These are phyloP conservation scores for Polypedilum pembai DNA, from an alignment of 1,140 invertebrate species.

Conservation along the genomic window DNA sequence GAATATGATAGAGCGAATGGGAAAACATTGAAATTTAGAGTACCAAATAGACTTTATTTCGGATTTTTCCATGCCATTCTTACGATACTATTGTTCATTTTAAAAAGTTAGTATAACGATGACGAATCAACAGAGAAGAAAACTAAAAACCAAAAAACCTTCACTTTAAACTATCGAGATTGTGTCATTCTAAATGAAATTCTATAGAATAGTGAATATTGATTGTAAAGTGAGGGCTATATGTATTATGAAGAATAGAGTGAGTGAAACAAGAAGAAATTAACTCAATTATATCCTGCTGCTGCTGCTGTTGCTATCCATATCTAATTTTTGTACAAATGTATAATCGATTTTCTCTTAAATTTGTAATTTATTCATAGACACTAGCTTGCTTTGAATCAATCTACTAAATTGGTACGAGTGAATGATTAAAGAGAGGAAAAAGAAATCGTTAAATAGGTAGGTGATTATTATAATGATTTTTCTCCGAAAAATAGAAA, in stretches of 20 bases:
- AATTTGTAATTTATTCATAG: not conserved
- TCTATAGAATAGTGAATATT: not conserved
- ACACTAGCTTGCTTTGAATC: not conserved
- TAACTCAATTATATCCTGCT: not conserved
- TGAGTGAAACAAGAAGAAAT: not conserved
- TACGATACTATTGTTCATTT: not conserved
- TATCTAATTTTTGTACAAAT: not conserved
- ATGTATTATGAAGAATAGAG: not conserved
- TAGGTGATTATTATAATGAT: not conserved
- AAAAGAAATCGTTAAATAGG: not conserved
- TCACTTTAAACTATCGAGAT: not conserved
- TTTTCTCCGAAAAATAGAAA: too few species aligned
- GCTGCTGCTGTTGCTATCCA: not conserved
- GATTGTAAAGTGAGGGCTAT: not conserved
- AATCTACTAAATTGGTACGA: too few species aligned
- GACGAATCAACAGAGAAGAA: conserved; percentile 23
- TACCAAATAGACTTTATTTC: conserved; percentile 10
- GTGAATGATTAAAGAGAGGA: not conserved
- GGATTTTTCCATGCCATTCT: not conserved
- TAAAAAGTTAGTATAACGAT: not conserved
- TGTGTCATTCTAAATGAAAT: not conserved
- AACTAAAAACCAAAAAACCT: not conserved
- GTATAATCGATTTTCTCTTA: not conserved
- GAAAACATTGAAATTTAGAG: conserved; percentile 10
- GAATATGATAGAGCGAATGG: not conserved